Percentiles rank a stretch among this genome's conserved stretches.
These are phyloP conservation scores for Falco rusticolus DNA, from an alignment of 2,797 vertebrate genomes.

Conservation along the genomic window DNA sequence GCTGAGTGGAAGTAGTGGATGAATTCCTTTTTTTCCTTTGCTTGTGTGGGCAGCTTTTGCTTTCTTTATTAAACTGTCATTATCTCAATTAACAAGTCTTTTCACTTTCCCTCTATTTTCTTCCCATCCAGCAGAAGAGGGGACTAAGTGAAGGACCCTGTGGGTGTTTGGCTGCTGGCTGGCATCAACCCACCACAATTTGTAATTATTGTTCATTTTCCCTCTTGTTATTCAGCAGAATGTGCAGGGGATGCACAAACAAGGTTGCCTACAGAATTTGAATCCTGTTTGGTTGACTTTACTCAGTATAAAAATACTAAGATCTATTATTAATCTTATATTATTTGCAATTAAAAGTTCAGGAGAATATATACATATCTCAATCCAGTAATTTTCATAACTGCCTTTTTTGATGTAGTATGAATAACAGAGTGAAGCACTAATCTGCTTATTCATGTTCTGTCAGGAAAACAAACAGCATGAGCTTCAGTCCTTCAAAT, in stretches of 20 bases:
- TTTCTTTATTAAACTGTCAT: background rate
- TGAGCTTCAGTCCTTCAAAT: background rate
- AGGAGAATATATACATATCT: background rate
- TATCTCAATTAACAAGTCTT: background rate
- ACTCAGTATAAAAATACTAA: background rate
- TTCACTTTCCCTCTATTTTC: background rate
- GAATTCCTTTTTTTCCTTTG: background rate
- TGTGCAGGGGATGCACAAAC: background rate
- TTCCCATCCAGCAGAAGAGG: background rate
- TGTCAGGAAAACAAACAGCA: background rate
- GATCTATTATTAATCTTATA: background rate
- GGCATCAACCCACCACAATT: background rate
- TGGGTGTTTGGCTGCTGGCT: background rate
- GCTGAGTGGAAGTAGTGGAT: background rate
- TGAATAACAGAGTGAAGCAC: background rate
- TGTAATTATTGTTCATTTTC: background rate
- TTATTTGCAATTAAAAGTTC: background rate
- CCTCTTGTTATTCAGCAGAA: background rate
- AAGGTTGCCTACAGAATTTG: background rate
- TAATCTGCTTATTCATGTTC: background rate
- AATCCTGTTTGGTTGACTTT: background rate
- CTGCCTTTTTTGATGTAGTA: background rate
- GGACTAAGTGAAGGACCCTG: background rate
- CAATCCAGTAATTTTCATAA: background rate
- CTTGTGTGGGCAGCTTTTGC: background rate